Evolutionary conservation across 2,113 vertebrate genomes (phyloP).

Genomic region (Otus sunia): DNA sequence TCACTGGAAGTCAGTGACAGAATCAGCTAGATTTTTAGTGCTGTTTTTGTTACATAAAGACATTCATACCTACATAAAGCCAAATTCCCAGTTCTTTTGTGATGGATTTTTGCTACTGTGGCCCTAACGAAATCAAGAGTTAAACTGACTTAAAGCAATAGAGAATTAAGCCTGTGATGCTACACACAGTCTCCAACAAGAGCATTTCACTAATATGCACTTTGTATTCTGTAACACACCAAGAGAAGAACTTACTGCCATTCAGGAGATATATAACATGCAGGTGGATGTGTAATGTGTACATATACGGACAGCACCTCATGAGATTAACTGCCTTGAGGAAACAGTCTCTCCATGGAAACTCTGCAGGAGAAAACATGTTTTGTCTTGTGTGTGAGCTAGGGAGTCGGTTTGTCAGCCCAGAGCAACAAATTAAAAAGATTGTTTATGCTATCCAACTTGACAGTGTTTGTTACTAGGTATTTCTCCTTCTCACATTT

Average conservation of each 20-base stretch:
- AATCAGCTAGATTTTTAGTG: neutral
- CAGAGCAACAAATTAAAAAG: conserved; percentile 29
- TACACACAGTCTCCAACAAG: neutral
- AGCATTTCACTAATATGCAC: neutral
- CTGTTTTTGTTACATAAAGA: neutral
- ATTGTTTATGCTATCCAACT: neutral
- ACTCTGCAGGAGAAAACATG: neutral
- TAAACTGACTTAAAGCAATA: neutral
- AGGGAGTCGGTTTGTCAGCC: conserved; percentile 26
- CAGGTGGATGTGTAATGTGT: neutral
- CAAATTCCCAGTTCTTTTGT: neutral
- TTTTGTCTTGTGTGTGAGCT: neutral
- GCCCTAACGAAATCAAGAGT: neutral
- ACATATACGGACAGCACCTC: neutral
- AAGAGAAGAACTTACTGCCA: neutral
- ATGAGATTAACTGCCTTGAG: neutral
- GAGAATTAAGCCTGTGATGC: neutral
- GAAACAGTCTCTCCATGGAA: conserved; percentile 30
- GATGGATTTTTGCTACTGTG: neutral
- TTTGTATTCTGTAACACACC: neutral
- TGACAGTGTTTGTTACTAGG: neutral
- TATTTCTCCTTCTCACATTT: conserved; percentile 10
- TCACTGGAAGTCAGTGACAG: neutral
- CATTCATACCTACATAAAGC: neutral
- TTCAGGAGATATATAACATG: neutral